Evolutionary conservation across 2,888 invertebrate species (phyloP), one percentile per base, ranked within the genome.

Genomic region (Agelastica alni): DNA sequence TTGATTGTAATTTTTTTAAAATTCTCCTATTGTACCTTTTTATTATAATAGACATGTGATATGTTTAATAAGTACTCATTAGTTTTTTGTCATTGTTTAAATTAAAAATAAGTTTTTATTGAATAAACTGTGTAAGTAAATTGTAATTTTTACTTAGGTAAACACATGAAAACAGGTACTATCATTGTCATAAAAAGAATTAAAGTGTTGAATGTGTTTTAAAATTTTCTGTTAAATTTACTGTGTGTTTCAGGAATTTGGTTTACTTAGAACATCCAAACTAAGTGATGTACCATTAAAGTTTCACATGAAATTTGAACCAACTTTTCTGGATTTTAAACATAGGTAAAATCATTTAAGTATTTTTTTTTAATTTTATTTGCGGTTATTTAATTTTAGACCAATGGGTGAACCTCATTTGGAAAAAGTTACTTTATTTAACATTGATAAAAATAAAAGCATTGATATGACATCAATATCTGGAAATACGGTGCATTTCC

Each of bases 391-490:
- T 47, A 65, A 58, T 81, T 81, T 59, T 75, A 88, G 91, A 78
- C 86, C 91, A 72, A 85, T 96, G 72, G 96, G 95, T 59, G 86
- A 89, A 74, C 91, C 96, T 61, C 89, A 89, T 73, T 86, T 90
- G 77, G 88, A 89, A 78, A 84, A 86, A 73, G 96, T 96, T 62
- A 89, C 89, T 66, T 81, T 97, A 66, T 86, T 89, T 77, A 97
- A 97, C 83, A 85, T 85, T 69, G 91, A 91, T 80, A 80, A 81
- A 66, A 92, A 94, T 80, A 86, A 86, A 73, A 93, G 89, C 71
- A 85, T 97, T 72, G 92, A 93, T 77, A 85, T 97, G 75, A 88
- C 92, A 74, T 95, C 96, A 63, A 93, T 97, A 73, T 93, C 95
- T 63, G 96, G 96, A 70, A 93, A 88, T 77, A 93, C 94, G 67